Percentiles rank a stretch among this genome's conserved stretches.
These are phyloP conservation scores for Bubo blakistoni DNA, from an alignment of 2,113 vertebrate genomes.

Conservation along the genomic window DNA sequence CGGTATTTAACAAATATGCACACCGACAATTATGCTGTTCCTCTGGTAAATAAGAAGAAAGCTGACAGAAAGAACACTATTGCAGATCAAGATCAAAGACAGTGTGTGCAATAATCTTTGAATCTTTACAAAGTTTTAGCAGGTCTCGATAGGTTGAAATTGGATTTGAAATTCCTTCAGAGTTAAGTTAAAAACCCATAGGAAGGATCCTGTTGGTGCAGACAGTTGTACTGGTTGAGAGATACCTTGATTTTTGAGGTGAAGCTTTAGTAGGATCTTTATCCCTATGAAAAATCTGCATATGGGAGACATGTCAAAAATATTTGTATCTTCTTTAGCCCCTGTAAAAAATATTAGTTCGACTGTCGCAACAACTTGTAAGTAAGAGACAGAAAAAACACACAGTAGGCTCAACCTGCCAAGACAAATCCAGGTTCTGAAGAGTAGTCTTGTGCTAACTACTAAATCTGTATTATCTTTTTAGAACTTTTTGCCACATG, in stretches of 20 bases:
- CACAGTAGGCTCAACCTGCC: neutral
- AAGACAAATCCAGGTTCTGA: neutral
- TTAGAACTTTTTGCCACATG: neutral
- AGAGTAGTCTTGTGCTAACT: neutral
- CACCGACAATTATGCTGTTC: neutral
- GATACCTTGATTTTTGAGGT: neutral
- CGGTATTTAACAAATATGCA: neutral
- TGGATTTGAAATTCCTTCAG: neutral
- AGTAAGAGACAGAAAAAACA: neutral
- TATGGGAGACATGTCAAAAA: neutral
- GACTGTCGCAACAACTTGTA: accelerated
- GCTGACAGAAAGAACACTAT: neutral
- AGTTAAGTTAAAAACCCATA: neutral
- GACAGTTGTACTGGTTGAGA: neutral
- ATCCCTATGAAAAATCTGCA: neutral
- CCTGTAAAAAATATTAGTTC: neutral
- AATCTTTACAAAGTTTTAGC: neutral
- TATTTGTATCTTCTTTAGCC: neutral
- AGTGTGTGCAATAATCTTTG: neutral
- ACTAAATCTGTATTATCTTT: neutral
- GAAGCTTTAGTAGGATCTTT: neutral
- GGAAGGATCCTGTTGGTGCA: neutral
- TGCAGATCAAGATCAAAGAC: neutral
- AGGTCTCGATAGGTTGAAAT: neutral
- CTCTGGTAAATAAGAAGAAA: neutral